Conservation (phyloP, 2,797 vertebrate species). For the Trachops cirrhosus region DNA sequence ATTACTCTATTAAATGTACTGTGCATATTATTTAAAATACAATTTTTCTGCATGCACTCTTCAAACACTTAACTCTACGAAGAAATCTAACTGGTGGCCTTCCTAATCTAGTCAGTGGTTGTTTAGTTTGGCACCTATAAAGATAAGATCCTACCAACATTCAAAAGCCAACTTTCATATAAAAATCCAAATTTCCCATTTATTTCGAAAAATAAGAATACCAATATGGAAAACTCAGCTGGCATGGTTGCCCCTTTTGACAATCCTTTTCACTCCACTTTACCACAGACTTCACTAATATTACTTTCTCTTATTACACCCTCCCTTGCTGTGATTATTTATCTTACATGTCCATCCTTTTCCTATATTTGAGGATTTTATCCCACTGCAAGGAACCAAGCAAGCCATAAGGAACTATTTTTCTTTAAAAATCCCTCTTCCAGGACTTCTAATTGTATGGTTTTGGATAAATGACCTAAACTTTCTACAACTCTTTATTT, state of each 20-base stretch:
- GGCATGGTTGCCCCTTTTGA: neutral
- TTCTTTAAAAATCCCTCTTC: neutral
- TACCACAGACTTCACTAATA: neutral
- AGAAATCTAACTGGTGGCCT: neutral
- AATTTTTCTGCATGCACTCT: neutral
- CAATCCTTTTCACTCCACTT: neutral
- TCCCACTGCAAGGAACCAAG: neutral
- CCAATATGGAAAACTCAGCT: neutral
- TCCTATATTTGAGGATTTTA: neutral
- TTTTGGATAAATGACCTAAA: neutral
- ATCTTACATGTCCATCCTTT: neutral
- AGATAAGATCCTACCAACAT: constrained; percentile 20
- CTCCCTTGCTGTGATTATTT: neutral
- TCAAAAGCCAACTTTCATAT: neutral
- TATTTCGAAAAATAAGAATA: constrained; percentile 8
- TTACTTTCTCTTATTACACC: neutral
- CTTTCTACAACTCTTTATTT: neutral
- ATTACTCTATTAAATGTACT: neutral
- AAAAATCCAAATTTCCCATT: neutral
- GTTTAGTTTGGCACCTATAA: neutral
- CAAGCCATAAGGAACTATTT: neutral
- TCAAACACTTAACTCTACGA: neutral
- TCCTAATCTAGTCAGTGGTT: neutral
- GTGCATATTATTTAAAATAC: neutral
- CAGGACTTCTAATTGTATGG: constrained; percentile 21